Evolutionary conservation across 1,140 invertebrate genomes (phyloP), one percentile per base, ranked within the genome.

Genomic region (Physella acuta): DNA sequence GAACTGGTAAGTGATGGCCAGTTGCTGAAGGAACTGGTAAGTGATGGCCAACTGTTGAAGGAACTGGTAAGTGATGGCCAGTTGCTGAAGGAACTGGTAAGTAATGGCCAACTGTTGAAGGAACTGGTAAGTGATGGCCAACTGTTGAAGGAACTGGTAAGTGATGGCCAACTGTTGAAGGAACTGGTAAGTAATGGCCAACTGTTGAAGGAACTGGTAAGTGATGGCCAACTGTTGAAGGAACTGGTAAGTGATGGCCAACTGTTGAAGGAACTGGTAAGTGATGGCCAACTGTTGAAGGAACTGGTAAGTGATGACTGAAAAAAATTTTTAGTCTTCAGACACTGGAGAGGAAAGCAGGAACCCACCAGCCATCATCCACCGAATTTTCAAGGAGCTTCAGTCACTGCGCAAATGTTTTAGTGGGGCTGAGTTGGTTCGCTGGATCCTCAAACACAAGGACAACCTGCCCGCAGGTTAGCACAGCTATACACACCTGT

Each of bases 391-490:
- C 39, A 49, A 71, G 20, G 78, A 82, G 39, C 75, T 82, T 4
- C 75, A 79, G 60, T 49, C 71, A 5, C 70, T 75, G 26, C 68
- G 73, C 34, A 82, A 82, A 67, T 80, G 76, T 66, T 81, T 82
- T 61, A 78, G 76, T 73, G 81, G 81, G 5, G 39, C 62, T 34
- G 72, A 80, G 39, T 75, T 82, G 30, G 70, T 78, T 24, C 59
- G 55, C 52, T 82, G 81, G 81, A 78, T 82, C 31, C 28, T 78
- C 14, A 49, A 73, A 0, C 75, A 81, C 71, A 67, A 71, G 37
- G 36, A 73, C 30, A 51, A 72, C 1, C 68, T 78, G 24, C 49
- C 60, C 59, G 71, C 66, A 61, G 70, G 76, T 58, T 72, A 68
- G 75, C 71, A n/a, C n/a, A n/a, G n/a, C n/a, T n/a, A n/a, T n/a